Conservation (phyloP, 2,113 vertebrate genomes). For the Sylvilagus bachmani region DNA sequence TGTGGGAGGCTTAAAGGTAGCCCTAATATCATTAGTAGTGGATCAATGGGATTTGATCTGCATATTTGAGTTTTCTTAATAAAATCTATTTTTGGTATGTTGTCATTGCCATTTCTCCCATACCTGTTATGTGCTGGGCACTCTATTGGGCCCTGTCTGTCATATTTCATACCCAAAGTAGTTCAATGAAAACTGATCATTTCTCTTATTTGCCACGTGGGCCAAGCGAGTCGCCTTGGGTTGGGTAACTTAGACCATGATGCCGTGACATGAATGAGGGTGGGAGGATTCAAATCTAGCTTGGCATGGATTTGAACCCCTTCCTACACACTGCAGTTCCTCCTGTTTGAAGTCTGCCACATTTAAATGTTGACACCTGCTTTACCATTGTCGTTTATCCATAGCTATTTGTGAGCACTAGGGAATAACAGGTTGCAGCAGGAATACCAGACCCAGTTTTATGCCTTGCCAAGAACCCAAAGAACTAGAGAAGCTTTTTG, state of each 20-base stretch:
- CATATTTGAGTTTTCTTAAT: slow-evolving; percentile 17
- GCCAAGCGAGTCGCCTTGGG: not conserved
- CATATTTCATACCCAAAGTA: not conserved
- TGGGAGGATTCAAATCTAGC: not conserved
- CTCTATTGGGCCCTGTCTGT: not conserved
- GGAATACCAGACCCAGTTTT: not conserved
- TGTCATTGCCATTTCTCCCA: not conserved
- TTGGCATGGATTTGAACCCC: not conserved
- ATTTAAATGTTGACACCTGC: slow-evolving; percentile 10
- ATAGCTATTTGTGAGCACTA: slow-evolving; percentile 2
- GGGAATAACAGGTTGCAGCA: not conserved
- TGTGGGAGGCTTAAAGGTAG: not conserved
- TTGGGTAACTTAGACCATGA: not conserved
- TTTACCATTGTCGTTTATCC: not conserved
- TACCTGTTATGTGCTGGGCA: not conserved
- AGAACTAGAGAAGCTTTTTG: not conserved
- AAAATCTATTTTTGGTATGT: not conserved
- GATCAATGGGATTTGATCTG: not conserved
- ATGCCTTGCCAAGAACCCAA: no score
- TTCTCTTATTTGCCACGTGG: not conserved
- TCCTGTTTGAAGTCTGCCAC: not conserved
- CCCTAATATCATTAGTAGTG: not conserved
- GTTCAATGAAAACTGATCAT: not conserved
- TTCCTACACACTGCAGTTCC: not conserved
- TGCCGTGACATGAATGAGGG: not conserved